A percentile compares a stretch with the other conserved stretches of the same genome.
phyloP scores from a whole-genome alignment of 2,888 invertebrate species.

The Campoplex capitator region DNA sequence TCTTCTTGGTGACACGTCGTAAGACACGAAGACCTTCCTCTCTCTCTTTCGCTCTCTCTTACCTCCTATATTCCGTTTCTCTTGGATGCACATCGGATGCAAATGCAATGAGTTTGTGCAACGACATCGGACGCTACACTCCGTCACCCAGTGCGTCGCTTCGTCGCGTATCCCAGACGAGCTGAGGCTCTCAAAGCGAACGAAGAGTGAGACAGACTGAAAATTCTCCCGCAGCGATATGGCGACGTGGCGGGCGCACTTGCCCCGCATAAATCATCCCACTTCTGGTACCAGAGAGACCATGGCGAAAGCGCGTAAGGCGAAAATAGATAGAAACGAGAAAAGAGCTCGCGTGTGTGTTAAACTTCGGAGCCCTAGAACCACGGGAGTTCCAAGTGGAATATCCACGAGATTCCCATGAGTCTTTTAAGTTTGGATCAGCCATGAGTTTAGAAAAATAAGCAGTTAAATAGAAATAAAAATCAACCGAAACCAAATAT shows the following conservation, averaged over 20 bases:
- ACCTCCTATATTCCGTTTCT: slow-evolving; percentile 4
- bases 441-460: neutral
- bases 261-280: slow-evolving; percentile 81
- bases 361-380: slow-evolving; percentile 46
- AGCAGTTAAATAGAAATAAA: neutral
- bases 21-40: slow-evolving; percentile 32
- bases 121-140: slow-evolving; percentile 72
- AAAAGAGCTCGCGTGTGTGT: slow-evolving; percentile 39
- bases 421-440: neutral
- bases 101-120: slow-evolving; percentile 53
- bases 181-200: slow-evolving; percentile 67
- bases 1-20: slow-evolving; percentile 60
- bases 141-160: slow-evolving; percentile 77
- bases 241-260: slow-evolving; percentile 73
- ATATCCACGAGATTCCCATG: slow-evolving; percentile 36
- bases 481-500: neutral
- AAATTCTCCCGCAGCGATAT: slow-evolving; percentile 80
- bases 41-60: slow-evolving; percentile 4
- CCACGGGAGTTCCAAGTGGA: slow-evolving; percentile 20
- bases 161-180: slow-evolving; percentile 74
- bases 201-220: slow-evolving; percentile 73
- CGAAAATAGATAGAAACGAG: slow-evolving; percentile 79
- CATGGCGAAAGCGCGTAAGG: slow-evolving; percentile 66
- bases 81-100: slow-evolving; percentile 24
- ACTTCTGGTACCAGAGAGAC: slow-evolving; percentile 73